Base-by-base conservation (phyloP, 1,140 invertebrate species). In the Drosophila pseudoananassae region DNA sequence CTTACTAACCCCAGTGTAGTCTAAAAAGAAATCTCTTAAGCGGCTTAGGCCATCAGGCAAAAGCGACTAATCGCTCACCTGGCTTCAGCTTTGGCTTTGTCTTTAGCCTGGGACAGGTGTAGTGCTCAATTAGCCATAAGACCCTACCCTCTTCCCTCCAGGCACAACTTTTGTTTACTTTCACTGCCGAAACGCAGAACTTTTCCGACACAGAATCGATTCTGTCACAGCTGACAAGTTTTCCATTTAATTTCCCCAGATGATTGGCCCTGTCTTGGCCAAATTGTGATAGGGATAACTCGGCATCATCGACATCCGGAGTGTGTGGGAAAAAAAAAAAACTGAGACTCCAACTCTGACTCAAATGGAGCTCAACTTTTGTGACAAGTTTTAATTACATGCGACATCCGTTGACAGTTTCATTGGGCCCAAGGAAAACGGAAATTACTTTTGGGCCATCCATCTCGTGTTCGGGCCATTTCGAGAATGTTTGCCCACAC, bases 361-460 rank as follows among this genome's bases (percentile, higher is more conserved):
- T 29, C 40, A 29, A 73, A 54, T 45, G 29, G 6, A 56, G 60
- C 52, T 47, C 31, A 63, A 72, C 47, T 63, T 65, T 84, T 71
- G 82, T 70, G 82, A 85, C 82, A 85, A 85, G 63, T 87, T 87
- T 85, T 85, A 85, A 85, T 85, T 87, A 85, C 82, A 87, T 66
- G 66, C 61, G 71, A 75, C 71, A 75, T 75, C 59, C 71, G 59
- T 52, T 75, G 71, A 75, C 71, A 65, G 65, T 43, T 50, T 38
- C 68, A 51, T 71, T 17, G 25, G 29, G 49, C 29, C 36, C 0
- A 17, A 73, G 20, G 59, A 49, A 75, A 82, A 63, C 82, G 82
- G 82, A 85, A 85, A 85, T 85, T 76, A 82, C 83, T 75, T 82
- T 69, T 54, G 72, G 69, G 60, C 70, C 60, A 68, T 50, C 33